These are phyloP conservation scores for Idaea biselata DNA, from an alignment of 2,888 invertebrate species.

Conservation along the genomic window DNA sequence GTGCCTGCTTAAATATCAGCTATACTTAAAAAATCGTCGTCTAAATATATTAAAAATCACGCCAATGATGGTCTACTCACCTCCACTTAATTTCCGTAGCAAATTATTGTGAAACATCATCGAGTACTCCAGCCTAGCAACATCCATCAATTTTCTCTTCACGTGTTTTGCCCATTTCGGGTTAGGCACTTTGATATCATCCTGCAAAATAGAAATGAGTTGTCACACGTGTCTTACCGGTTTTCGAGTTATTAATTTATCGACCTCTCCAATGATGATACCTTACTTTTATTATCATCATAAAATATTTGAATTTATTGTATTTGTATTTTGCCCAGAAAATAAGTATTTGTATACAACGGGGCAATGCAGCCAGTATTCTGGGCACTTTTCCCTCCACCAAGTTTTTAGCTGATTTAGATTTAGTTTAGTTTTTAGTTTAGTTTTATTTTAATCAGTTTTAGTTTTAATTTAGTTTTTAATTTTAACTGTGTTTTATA, in stretches of 20 bases:
- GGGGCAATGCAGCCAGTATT: too few relatives aligned
- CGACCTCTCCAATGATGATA: neutral
- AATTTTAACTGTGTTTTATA: too few relatives aligned
- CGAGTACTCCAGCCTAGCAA: conserved; percentile 75
- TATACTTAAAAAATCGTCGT: too few relatives aligned
- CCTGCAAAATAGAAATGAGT: conserved; percentile 42
- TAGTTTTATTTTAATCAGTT: too few relatives aligned
- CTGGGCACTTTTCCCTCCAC: too few relatives aligned
- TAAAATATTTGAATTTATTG: conserved; percentile 12
- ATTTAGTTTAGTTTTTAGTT: too few relatives aligned
- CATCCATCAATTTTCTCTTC: conserved; percentile 74
- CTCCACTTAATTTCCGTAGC: conserved; percentile 76
- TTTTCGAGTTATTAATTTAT: neutral
- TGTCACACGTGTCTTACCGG: neutral
- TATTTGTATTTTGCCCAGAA: too few relatives aligned
- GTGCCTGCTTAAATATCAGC: too few relatives aligned
- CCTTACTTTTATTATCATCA: neutral
- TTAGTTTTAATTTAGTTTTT: too few relatives aligned
- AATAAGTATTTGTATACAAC: too few relatives aligned
- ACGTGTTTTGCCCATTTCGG: conserved; percentile 80
- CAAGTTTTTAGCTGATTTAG: too few relatives aligned
- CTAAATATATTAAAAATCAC: too few relatives aligned
- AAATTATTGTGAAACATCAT: conserved; percentile 76
- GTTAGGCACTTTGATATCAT: conserved; percentile 73
- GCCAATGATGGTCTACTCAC: conserved; percentile 39